Base-by-base conservation (phyloP, 1,140 invertebrate species). In the Tetragnatha versicolor region DNA sequence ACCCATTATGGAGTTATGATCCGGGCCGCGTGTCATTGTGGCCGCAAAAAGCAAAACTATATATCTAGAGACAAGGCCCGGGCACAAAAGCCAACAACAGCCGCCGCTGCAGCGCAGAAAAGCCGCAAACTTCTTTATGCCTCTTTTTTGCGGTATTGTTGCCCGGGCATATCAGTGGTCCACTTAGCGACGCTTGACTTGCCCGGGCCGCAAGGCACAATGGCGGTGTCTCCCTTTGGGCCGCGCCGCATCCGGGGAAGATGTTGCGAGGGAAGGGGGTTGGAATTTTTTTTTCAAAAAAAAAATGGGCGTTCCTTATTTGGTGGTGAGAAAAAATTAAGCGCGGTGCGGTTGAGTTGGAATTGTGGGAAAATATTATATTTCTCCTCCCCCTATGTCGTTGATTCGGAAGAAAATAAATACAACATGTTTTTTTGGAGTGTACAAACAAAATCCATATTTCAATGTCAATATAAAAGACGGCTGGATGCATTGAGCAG, bases 181-280 rank as follows among this genome's bases (percentile, higher is more conserved):
- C 70, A 75, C 70, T 75, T 75, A 75, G 70, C 6, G 25, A 75
- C 70, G 70, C 70, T 75, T 75, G 70, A 75, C 70, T 75, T 75
- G 70, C 14, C 51, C 29, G 69, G 49, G 42, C 53, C 35, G 7
- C 10, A 17, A 22, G 35, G 6, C 10, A 73, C 69, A 73, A 73
- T 73, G 69, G 69, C 53, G 58, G 70, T 35, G 70, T 35, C 12
- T 55, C n/a, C 17, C 58, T 25, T 75, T 75, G 39, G 25, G 37
- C 25, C 51, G 17, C 25, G 69, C 6, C 12, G 53, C 45, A 73
- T 73, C 69, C 69, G 69, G 69, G 31, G 20, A 17, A 35, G 14
- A 22, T 73, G 29, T 73, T 31, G 39, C 51, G 31, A 27, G 22
- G n/a, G 20, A 66, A 66, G 10, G 49, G 47, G 49, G 47, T 53